Base-by-base conservation (phyloP, 2,113 vertebrate species). In the Nannobrachium achirus region DNA sequence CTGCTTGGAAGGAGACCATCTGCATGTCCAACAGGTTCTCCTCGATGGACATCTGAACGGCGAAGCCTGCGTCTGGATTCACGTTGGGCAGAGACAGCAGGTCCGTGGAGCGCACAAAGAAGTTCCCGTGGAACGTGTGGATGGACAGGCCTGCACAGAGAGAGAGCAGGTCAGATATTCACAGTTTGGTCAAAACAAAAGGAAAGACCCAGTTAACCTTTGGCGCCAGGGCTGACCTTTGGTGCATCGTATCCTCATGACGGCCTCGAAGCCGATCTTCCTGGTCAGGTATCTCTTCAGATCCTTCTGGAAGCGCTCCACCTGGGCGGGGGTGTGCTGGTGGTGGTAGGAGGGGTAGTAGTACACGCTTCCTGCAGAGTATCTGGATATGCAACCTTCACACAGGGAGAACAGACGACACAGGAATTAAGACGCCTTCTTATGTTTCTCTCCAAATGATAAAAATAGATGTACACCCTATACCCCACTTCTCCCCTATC, bases 71-170 rank as follows among this genome's bases (percentile, higher is more conserved):
- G 7, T 99, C 97, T 0, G 97, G 97, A 83, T 98, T 99, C 16
- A 99, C 94, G 0, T 98, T 99, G 46, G 97, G 96, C 49, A 99
- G 91, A 0, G 97, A 98, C 71, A 99, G 18, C 81, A 99, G 85
- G 79, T 99, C 97, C 2, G 97, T 99, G 49, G 97, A 99, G 46
- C 96, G 90, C 18, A 99, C 97, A 1, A 99, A 99, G 92, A 99
- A 98, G 92, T 99, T 98, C 33, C 97, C 97, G n/a, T 99, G 97
- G 94, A 99, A 99, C 51, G 97, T 99, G 78, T 99, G 97, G 88
- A 99, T 98, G 86, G 97, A 98, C 82, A 99, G 91, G 80, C 97
- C 97, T 99, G 51, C 71, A 84, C 25, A 40, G 45, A 79, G 25
- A 70, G 0, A 14, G 13, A 48, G 8, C 20, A 49, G 15, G 46